Base-by-base conservation (phyloP, 2,888 invertebrate species). In the Dexiosoma caninum region DNA sequence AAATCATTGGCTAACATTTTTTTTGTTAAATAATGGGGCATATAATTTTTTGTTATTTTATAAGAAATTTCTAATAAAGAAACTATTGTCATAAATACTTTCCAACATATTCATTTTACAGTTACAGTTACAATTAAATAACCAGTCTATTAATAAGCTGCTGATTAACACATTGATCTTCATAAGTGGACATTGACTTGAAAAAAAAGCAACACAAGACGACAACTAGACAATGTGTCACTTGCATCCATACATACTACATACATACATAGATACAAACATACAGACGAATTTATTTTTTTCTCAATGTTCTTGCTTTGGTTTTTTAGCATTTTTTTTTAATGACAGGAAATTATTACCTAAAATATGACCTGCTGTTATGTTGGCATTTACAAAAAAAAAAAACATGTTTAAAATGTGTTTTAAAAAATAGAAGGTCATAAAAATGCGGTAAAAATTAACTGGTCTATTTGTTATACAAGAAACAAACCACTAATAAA, bases 371-470 rank as follows among this genome's bases (percentile, higher is more conserved):
- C 53, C 62, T 72, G 64, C 46, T 72, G 71, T 57, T 14, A 2
- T 49, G 35, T 7, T 1, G n/a, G n/a, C 2, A 0, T 8, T 1
- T 7, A 16, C 8, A 12, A 32, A n/a, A 21, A 19, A 30, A 62
- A 53, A 35, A 62, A 30, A 21, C 5, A 16, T 2, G 23, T 32
- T 46, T 53, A 35, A 21, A 23, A 49, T 64, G 70, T 49, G 77
- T 62, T 64, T 70, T 64, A 57, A 64, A 78, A 78, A 40, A n/a
- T 23, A 44, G 51, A 49, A 62, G 59, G 44, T 62, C 59, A 62
- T 78, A 78, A 78, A 69, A 55, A 2, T 32, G 1, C 49, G 10
- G 46, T n/a, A 40, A 70, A 62, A 55, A 44, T 12, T 9, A 16
- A 40, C 0, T 49, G n/a, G 0, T 32, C 44, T 10, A 19, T 8